Base-by-base conservation (phyloP, 2,113 vertebrate genomes). In the Machaerirhynchus nigripectus region DNA sequence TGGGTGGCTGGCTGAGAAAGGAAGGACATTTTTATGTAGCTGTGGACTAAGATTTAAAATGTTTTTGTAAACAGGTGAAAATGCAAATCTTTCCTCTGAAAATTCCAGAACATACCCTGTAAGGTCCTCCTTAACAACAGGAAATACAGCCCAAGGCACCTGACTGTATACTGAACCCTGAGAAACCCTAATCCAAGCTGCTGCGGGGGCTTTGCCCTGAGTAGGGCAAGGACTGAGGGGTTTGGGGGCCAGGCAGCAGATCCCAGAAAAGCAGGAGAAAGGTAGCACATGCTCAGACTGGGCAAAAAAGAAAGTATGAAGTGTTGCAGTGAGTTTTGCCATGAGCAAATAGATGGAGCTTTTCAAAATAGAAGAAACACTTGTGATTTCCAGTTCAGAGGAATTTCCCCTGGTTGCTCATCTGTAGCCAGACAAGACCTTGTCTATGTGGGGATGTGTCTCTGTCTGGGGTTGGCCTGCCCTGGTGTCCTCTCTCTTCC, bases 391-490 rank as follows among this genome's bases (percentile, higher is more conserved):
- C 26, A 37, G 1, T 46, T 28, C 12, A 20, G 33, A 81, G 52
- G 33, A 30, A 33, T 76, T 71, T 71, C 27, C 24, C 50, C 13
- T 61, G 37, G 7, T n/a, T 86, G 31, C n/a, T 33, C 30, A 19
- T 47, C 26, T 57, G 19, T 18, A 42, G 20, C n/a, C 19, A 15
- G 22, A 11, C 19, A 65, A 84, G 31, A 20, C 6, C 5, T 31
- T 50, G 19, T 39, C 19, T 75, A 10, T 22, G 55, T 1, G 3
- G 22, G 28, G 15, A 31, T 28, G 49, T 1, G 0, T 6, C 49
- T 78, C 3, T 9, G 33, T 31, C 17, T 27, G 42, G 55, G 15
- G 13, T 6, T 0, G 0, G 37, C 17, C 47, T 67, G 24, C 13
- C 23, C 15, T 42, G 10, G 6, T 4, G 2, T 88, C 35, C 19